Evolutionary conservation across 1,140 invertebrate genomes (phyloP), one percentile per base, ranked within the genome.

Genomic region (Heliconius hermathena): DNA sequence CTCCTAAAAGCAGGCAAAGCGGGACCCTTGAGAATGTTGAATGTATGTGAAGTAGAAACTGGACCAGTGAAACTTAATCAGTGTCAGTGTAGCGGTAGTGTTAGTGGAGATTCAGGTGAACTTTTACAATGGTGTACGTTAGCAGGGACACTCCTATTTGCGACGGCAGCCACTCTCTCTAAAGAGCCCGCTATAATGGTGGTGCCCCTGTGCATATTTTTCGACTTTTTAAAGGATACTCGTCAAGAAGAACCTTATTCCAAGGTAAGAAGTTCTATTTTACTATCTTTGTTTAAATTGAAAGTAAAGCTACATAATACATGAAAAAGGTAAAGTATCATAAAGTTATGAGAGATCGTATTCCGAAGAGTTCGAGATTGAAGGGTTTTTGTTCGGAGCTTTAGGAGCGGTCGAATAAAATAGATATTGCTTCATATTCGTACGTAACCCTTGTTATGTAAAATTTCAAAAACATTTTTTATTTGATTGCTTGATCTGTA

Each of bases 171-270:
- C 57, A 97, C 98, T 88, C 95, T 98, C 70, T 97, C 97, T 93
- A 99, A 99, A 93, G 99, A 99, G 94, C 98, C 98, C 20, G 98
- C 98, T 26, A 96, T 99, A 79, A 99, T 98, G 71, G 98, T 98
- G 20, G 93, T 99, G 82, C 96, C 97, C n/a, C 96, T 99, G 38
- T 99, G 98, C 94, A 96, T 97, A 77, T 94, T 98, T 26, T 98
- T 98, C 83, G 96, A 97, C 89, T 94, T 95, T 82, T 89, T 96
- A 73, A 95, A 94, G 75, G 94, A 92, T 72, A 88, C 88, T 80
- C 92, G 92, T 52, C 91, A 93, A 74, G 93, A 93, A 77, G 93
- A 93, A 79, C 84, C 89, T 78, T 94, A 93, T 84, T 93, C 90
- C 80, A 95, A 95, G 94, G 94, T 95, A 90, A 91, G 89, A 82